These are phyloP conservation scores for Nebria ingens DNA, from an alignment of 1,140 invertebrate species.

Conservation along the genomic window DNA sequence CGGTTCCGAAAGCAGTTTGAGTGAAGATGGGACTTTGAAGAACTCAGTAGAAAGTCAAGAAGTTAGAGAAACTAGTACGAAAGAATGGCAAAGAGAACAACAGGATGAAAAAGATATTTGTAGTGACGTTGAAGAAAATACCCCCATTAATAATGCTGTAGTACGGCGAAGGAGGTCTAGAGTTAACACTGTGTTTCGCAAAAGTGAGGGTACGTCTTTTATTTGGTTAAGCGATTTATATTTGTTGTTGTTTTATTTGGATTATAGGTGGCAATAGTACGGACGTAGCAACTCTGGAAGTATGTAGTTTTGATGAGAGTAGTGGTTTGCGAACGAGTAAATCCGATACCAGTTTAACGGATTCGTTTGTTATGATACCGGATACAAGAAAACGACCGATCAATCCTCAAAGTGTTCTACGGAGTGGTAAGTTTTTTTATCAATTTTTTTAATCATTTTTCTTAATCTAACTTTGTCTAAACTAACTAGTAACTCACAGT, in stretches of 20 bases:
- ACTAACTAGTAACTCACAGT: not conserved
- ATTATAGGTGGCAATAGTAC: conserved; percentile 29
- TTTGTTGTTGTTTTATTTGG: conserved; percentile 10
- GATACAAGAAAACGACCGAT: conserved; percentile 39
- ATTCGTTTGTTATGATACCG: conserved; percentile 77
- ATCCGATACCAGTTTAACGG: conserved; percentile 82
- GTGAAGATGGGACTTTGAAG: conserved; percentile 44
- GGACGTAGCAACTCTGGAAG: conserved; percentile 29
- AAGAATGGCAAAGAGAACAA: conserved; percentile 54
- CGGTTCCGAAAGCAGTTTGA: conserved; percentile 75
- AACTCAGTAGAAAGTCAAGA: conserved; percentile 13
- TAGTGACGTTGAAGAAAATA: conserved; percentile 44
- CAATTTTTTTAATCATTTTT: conserved; percentile 8
- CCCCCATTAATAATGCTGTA: conserved; percentile 16
- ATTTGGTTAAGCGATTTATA: no score
- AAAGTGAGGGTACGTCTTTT: conserved; percentile 49
- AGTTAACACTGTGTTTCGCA: conserved; percentile 52
- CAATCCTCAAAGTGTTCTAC: conserved; percentile 48
- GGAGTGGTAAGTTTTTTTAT: conserved; percentile 43
- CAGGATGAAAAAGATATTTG: conserved; percentile 60
- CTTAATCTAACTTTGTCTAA: not conserved
- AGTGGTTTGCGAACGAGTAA: conserved; percentile 63
- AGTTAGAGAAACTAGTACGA: conserved; percentile 46
- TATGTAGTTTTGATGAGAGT: conserved; percentile 29
- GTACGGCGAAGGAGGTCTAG: conserved; percentile 52